Conservation (phyloP, 2,888 invertebrate species). For the Lacanobia oleracea region DNA sequence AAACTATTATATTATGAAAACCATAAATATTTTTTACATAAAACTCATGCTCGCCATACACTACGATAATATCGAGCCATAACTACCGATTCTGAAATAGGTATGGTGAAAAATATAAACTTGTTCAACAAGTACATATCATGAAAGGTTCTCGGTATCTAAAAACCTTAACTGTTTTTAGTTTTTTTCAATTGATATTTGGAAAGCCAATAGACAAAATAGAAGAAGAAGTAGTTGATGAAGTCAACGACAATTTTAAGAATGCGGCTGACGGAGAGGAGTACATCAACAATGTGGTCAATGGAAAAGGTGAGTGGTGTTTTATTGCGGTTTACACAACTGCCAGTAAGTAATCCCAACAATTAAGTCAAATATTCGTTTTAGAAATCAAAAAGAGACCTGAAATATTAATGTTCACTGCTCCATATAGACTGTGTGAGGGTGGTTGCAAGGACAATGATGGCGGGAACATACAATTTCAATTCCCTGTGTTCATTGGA, state of each 20-base stretch:
- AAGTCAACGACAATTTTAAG: constrained; percentile 56
- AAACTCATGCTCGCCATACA: constrained; percentile 15
- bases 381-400: constrained; percentile 74
- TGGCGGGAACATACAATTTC: constrained; percentile 69
- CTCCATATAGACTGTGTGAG: constrained; percentile 81
- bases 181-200: constrained; percentile 66
- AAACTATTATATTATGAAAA: constrained; percentile 3
- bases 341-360: constrained; percentile 7
- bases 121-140: constrained; percentile 44
- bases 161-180: constrained; percentile 68
- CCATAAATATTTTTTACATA: constrained; percentile 42
- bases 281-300: constrained; percentile 70
- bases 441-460: constrained; percentile 70
- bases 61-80: constrained; percentile 10
- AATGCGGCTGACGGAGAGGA: constrained; percentile 70
- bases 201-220: constrained; percentile 53
- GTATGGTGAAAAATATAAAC: constrained; percentile 63
- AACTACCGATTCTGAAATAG: constrained; percentile 18
- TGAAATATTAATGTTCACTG: constrained; percentile 79
- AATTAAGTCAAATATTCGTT: constrained; percentile 65
- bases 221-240: constrained; percentile 54
- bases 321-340: constrained; percentile 12
- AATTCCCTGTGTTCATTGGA: constrained; percentile 81
- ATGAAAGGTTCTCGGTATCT: constrained; percentile 63
- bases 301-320: constrained; percentile 76